phyloP scores from a whole-genome alignment of 2,888 invertebrate genomes.

The Lepas anatifera region DNA sequence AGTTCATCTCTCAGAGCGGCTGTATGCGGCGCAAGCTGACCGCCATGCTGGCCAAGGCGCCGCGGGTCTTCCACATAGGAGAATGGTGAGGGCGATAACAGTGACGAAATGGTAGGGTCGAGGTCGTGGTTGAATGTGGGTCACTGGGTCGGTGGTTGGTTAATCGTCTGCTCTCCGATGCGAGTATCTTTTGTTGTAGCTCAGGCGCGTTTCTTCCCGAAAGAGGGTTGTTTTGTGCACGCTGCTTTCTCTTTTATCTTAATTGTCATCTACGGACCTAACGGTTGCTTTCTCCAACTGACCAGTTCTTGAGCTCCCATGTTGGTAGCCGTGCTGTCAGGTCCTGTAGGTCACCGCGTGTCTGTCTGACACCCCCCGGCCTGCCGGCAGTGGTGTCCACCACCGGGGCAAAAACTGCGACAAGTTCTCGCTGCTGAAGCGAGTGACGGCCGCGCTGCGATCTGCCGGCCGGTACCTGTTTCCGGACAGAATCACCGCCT shows the following conservation, averaged over 20 bases:
- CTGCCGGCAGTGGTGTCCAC: constrained; percentile 68
- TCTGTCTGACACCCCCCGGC: background rate
- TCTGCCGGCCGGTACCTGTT: constrained; percentile 36
- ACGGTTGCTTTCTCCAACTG: background rate
- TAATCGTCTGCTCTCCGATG: background rate
- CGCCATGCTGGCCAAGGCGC: constrained; percentile 81
- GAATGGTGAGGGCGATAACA: constrained; percentile 86
- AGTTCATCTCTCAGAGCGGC: constrained; percentile 66
- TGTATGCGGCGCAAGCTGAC: constrained; percentile 41
- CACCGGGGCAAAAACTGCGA: constrained; percentile 87
- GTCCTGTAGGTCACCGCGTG: background rate
- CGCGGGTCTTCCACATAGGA: constrained; percentile 94
- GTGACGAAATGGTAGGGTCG: too few relatives aligned
- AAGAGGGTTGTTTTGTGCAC: background rate
- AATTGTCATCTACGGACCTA: background rate
- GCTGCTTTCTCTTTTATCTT: background rate
- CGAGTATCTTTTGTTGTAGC: background rate
- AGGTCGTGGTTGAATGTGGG: background rate
- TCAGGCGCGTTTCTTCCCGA: background rate
- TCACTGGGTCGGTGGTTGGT: background rate
- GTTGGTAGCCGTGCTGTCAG: too few relatives aligned
- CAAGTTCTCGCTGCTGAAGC: constrained; percentile 48
- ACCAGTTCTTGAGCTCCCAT: too few relatives aligned
- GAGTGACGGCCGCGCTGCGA: constrained; percentile 32
- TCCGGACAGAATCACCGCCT: constrained; percentile 43